Evolutionary conservation across 2,797 vertebrate species (phyloP).

Genomic region (Gadopsis bispinosus): DNA sequence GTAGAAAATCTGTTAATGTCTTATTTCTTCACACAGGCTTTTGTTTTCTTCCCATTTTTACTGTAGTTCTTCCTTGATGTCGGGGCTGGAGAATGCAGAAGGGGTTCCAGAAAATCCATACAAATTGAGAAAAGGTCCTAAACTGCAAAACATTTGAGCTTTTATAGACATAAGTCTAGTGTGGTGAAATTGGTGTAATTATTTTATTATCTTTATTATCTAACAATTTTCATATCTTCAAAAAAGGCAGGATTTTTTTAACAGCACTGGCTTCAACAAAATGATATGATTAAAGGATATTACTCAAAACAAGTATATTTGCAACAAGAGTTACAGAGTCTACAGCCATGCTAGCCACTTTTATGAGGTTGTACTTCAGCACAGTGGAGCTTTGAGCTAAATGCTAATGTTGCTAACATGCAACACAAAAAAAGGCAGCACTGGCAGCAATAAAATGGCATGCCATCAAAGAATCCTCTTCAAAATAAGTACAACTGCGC

Average conservation of each 20-base stretch:
- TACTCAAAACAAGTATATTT: not conserved
- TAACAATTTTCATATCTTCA: not conserved
- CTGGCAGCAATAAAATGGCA: constrained; percentile 3
- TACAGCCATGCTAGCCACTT: not conserved
- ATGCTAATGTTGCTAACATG: not conserved
- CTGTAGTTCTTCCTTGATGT: not conserved
- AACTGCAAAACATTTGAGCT: not conserved
- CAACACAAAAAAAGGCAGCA: constrained; percentile 3
- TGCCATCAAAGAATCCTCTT: constrained; percentile 19
- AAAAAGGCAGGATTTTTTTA: not conserved
- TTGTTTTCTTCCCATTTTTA: not conserved
- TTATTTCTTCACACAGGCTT: constrained; percentile 11
- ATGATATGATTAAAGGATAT: not conserved
- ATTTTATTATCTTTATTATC: no score
- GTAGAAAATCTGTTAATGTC: constrained; percentile 26
- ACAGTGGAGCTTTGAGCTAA: not conserved
- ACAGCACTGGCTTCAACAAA: not conserved
- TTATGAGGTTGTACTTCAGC: not conserved
- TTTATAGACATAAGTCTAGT: not conserved
- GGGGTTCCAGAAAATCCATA: not conserved
- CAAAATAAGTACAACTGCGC: constrained; percentile 8
- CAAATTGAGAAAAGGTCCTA: not conserved
- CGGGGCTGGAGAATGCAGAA: not conserved
- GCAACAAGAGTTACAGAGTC: not conserved
- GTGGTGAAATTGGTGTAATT: not conserved